Evolutionary conservation across 2,113 vertebrate genomes (phyloP).

Genomic region (Agapornis roseicollis): DNA sequence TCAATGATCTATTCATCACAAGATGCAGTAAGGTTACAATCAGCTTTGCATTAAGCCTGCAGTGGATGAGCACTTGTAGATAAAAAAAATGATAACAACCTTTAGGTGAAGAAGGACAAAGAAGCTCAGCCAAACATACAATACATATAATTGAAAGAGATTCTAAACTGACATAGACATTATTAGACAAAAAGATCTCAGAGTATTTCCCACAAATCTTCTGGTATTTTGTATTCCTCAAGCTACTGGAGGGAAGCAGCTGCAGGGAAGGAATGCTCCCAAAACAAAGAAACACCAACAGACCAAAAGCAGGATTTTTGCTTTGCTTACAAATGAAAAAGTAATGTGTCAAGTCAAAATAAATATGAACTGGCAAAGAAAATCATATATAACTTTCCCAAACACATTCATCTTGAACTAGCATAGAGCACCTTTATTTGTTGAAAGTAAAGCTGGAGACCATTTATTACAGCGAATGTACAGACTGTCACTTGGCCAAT

Average conservation of each 20-base stretch:
- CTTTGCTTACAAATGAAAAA: constrained; percentile 18
- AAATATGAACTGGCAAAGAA: background rate
- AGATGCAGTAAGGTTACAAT: constrained; percentile 75
- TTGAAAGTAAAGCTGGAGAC: background rate
- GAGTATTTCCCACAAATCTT: constrained; percentile 55
- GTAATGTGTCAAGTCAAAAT: background rate
- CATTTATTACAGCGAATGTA: background rate
- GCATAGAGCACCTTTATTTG: background rate
- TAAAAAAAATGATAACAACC: constrained; percentile 72
- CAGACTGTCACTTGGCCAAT: accelerated
- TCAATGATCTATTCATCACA: constrained; percentile 90
- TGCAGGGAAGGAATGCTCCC: constrained; percentile 42
- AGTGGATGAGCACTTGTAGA: constrained; percentile 73
- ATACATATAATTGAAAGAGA: constrained; percentile 19
- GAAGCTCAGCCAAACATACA: constrained; percentile 33
- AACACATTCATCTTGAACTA: background rate
- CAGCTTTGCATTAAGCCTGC: constrained; percentile 75
- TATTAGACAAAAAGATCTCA: constrained; percentile 26
- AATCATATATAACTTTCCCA: background rate
- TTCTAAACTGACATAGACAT: background rate
- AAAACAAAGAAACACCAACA: constrained; percentile 53
- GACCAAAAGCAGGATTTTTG: background rate
- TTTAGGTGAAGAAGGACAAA: constrained; percentile 57
- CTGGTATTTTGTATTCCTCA: constrained; percentile 21
- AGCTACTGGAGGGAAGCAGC: constrained; percentile 61